Evolutionary conservation across 2,797 vertebrate genomes (phyloP).

Genomic region (Huso huso): DNA sequence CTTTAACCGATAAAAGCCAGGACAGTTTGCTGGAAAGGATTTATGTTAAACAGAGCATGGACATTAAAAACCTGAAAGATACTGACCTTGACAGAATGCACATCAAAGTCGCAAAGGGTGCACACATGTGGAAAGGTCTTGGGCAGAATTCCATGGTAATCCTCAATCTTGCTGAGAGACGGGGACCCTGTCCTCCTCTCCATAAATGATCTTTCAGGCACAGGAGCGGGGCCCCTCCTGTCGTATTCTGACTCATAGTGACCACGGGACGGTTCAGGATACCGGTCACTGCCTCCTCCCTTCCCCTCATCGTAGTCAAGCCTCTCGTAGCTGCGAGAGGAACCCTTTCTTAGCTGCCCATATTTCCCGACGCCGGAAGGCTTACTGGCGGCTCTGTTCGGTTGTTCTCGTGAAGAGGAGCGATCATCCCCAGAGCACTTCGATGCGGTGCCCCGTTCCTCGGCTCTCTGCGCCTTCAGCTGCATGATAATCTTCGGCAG

Average conservation of each 20-base stretch:
- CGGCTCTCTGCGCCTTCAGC: conserved; percentile 30
- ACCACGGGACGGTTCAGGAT: conserved; percentile 20
- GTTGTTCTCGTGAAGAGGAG: neutral
- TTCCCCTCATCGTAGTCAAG: conserved; percentile 12
- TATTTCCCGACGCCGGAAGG: conserved; percentile 10
- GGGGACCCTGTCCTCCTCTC: conserved; percentile 9
- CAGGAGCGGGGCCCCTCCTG: no score
- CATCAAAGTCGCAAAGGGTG: no score
- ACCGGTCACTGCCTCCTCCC: conserved; percentile 17
- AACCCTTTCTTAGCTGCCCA: conserved; percentile 18
- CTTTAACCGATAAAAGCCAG: no score
- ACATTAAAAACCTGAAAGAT: no score
- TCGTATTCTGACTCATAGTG: no score
- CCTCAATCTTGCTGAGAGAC: conserved; percentile 14
- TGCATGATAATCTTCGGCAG: conserved; percentile 24
- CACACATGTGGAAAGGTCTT: conserved; percentile 15
- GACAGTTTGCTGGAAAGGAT: neutral
- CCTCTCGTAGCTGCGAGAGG: conserved; percentile 17
- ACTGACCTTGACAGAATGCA: no score
- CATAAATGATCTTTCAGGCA: conserved; percentile 16
- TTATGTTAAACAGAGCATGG: neutral
- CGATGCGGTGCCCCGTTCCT: neutral
- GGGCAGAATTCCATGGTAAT: conserved; percentile 19
- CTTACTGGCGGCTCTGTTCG: neutral
- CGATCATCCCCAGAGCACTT: neutral